phyloP scores from a whole-genome alignment of 2,888 invertebrate genomes.

The Mythimna ferrago region DNA sequence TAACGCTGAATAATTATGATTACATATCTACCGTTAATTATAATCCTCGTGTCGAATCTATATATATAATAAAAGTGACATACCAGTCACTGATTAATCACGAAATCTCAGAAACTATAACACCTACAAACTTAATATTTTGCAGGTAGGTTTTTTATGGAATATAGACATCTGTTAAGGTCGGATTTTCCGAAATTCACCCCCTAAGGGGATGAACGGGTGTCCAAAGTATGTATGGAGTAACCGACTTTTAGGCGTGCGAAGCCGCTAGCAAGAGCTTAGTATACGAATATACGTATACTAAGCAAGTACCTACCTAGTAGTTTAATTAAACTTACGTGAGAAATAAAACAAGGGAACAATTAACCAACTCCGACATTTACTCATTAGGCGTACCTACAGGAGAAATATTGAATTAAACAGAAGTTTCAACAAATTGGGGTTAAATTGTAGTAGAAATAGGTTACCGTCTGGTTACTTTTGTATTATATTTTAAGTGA shows the following conservation, averaged over 20 bases:
- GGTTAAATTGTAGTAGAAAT: constrained; percentile 15
- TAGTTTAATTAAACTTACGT: constrained; percentile 53
- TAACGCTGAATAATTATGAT: background rate
- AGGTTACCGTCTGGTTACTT: background rate
- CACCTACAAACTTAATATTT: no score
- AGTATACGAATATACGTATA: background rate
- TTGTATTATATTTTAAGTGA: background rate
- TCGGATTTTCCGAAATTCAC: no score
- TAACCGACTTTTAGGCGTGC: no score
- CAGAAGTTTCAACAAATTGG: constrained; percentile 33
- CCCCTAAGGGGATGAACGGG: no score
- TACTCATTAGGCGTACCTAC: constrained; percentile 45
- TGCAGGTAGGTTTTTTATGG: no score
- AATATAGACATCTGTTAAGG: no score
- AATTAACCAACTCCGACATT: constrained; percentile 39
- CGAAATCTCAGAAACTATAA: no score
- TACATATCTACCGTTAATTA: background rate
- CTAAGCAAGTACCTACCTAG: background rate
- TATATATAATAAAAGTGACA: no score
- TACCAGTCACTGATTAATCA: no score
- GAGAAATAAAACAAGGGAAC: constrained; percentile 47
- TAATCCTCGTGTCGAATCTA: background rate
- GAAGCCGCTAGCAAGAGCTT: no score
- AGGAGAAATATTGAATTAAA: constrained; percentile 52
- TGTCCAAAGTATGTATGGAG: no score